Evolutionary conservation across 2,797 vertebrate genomes (phyloP), one percentile per base, ranked within the genome.

Genomic region (Sebastes matsubarae): DNA sequence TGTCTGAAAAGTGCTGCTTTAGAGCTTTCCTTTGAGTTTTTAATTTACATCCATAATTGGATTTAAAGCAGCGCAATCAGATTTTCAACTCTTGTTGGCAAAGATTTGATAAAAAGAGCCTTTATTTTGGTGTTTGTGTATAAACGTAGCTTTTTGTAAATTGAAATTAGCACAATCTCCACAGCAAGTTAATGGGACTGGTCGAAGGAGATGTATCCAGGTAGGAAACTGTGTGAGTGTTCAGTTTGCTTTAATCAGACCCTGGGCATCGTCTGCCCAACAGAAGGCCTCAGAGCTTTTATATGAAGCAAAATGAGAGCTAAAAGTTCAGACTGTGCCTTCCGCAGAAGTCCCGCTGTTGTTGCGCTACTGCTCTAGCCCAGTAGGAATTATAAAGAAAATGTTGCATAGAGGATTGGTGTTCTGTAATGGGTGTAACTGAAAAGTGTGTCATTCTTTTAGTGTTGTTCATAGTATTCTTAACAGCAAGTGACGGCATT

Each of bases 211-310:
- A 46, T 46, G 16, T 46, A 29, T 77, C 27, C 2, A 6, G 36
- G 67, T 34, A 58, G 42, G 68, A 74, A 83, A 72, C 11, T 54
- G 38, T 55, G 2, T 25, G 27, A 74, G 69, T 72, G 8, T 76
- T 77, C 2, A 50, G 57, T 75, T 84, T 80, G 14, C 52, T 81
- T 72, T 55, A 59, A 61, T 83, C 71, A 61, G 89, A 92, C 90
- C 57, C 83, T 89, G 87, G 87, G 84, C 79, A 87, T 65, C 2
- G 8, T 89, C 73, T 89, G 85, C 79, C 79, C 74, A 83, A 64
- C 79, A 80, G 88, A 85, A 82, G 38, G 75, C 83, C 72, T 77
- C 65, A 3, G 54, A 86, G 75, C 52, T 75, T 79, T 75, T 71
- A 61, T 55, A 64, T 70, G 24, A n/a, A 81, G 60, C 59, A 54